A percentile compares a stretch with the other conserved stretches of the same genome.
Conservation (phyloP, 92 coral and sea anemone genomes). For the Paragorgia papillata region DNA sequence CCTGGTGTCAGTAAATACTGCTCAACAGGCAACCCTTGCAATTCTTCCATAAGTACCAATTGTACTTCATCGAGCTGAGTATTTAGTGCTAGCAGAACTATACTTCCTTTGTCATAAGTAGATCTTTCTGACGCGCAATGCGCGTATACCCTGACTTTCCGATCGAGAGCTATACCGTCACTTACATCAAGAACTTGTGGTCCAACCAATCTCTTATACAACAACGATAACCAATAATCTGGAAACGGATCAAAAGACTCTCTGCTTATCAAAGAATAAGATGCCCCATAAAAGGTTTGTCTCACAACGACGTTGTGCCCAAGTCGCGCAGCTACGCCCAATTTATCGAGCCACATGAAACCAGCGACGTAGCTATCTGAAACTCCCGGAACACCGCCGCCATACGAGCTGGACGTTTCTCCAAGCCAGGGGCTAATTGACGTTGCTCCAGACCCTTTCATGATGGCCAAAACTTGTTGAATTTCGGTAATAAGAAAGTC, state of each 20-base stretch:
- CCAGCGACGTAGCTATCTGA: conserved; percentile 79
- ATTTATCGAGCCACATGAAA: conserved; percentile 89
- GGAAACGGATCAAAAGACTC: conserved; percentile 66
- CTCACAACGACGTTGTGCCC: conserved; percentile 72
- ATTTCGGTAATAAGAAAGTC: conserved; percentile 61
- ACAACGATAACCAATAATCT: conserved; percentile 91
- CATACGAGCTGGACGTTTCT: conserved; percentile 80
- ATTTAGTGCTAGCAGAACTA: conserved; percentile 76
- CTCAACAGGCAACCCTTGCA: conserved; percentile 67
- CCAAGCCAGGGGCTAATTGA: conserved; percentile 72
- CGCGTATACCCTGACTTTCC: conserved; percentile 77
- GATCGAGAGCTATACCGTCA: conserved; percentile 63
- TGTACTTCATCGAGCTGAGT: conserved; percentile 57
- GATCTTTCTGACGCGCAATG: conserved; percentile 72
- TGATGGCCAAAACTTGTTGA: conserved; percentile 40
- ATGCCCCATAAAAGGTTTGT: conserved; percentile 76
- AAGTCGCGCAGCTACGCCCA: conserved; percentile 87
- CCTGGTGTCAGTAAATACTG: conserved; percentile 78
- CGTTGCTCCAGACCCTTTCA: conserved; percentile 33
- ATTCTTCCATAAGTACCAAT: conserved; percentile 54
- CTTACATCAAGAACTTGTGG: conserved; percentile 73
- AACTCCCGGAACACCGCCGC: conserved; percentile 74
- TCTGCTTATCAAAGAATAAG: conserved; percentile 65
- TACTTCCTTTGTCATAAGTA: conserved; percentile 63
- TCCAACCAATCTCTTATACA: conserved; percentile 86